phyloP scores from a whole-genome alignment of 1,140 invertebrate genomes.

The Leptopilina boulardi region DNA sequence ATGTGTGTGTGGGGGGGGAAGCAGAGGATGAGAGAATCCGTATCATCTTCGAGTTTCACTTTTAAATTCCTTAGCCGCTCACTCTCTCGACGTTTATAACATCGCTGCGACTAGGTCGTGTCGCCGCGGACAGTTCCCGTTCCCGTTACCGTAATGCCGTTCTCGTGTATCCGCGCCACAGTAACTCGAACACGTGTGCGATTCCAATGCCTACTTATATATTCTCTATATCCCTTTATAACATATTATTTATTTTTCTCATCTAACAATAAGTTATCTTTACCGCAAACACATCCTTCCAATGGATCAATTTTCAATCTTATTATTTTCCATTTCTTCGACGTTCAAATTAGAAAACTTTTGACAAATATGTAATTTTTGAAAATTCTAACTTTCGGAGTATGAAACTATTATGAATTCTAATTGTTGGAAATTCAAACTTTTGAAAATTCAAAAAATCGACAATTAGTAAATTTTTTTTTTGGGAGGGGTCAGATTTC shows the following conservation, averaged over 20 bases:
- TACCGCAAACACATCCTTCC: neutral
- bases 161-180: slow-evolving; percentile 53
- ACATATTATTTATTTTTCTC: slow-evolving; percentile 41
- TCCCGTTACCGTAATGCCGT: slow-evolving; percentile 64
- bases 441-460: too few species aligned
- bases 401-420: too few species aligned
- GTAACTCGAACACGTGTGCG: slow-evolving; percentile 57
- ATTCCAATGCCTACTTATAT: slow-evolving; percentile 37
- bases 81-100: slow-evolving; percentile 57
- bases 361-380: too few species aligned
- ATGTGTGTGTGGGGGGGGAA: slow-evolving; percentile 50
- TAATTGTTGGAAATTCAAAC: too few species aligned
- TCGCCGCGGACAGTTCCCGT: slow-evolving; percentile 65
- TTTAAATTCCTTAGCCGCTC: slow-evolving; percentile 71
- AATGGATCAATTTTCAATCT: neutral
- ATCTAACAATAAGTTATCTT: too few species aligned
- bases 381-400: too few species aligned
- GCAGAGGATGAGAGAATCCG: slow-evolving; percentile 56
- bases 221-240: slow-evolving; percentile 39
- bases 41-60: slow-evolving; percentile 71
- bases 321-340: too few species aligned
- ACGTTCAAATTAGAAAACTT: too few species aligned
- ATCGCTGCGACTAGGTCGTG: slow-evolving; percentile 67
- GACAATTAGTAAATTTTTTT: too few species aligned
- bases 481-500: too few species aligned